Percentiles rank a stretch among this genome's conserved stretches.
These are phyloP conservation scores for Hydropotes inermis DNA, from an alignment of 2,113 vertebrate genomes.

Conservation along the genomic window DNA sequence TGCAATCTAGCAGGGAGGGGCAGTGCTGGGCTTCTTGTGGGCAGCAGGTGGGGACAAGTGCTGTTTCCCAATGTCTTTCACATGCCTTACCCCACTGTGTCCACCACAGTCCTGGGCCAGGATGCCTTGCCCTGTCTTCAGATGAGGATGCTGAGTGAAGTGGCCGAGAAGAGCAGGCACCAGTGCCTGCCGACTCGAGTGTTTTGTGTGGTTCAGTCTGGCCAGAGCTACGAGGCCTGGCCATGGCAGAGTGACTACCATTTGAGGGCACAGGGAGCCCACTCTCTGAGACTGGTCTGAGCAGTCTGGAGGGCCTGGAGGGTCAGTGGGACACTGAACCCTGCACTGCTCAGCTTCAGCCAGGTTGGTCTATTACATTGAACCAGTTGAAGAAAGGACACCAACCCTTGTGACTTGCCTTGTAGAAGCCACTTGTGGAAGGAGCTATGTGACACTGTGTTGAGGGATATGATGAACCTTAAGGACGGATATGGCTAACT, in stretches of 20 bases:
- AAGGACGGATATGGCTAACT: not conserved
- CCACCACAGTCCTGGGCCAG: not conserved
- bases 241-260: fast-evolving
- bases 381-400: not conserved
- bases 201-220: not conserved
- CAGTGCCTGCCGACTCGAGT: not conserved
- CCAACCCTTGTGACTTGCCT: not conserved
- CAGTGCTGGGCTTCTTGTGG: not conserved
- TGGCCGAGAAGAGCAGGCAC: fast-evolving
- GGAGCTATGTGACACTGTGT: not conserved
- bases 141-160: not conserved
- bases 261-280: not conserved
- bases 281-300: not conserved
- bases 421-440: not conserved
- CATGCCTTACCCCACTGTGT: not conserved
- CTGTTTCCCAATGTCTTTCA: not conserved
- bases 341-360: not conserved
- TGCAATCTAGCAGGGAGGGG: not conserved
- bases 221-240: not conserved
- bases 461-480: not conserved
- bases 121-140: not conserved
- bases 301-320: not conserved
- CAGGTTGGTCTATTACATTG: not conserved
- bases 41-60: not conserved
- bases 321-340: not conserved